Evolutionary conservation across 2,113 vertebrate genomes (phyloP).

Genomic region (Pan troglodytes): NHGRI_mPanTro3-v2.1_pri NC_072419.2:13972001-13972500

Average conservation of each 20-base stretch:
- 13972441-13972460: neutral
- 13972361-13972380: too few relatives aligned
- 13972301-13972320: neutral
- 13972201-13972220: neutral
- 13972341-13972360: neutral
- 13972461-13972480: neutral
- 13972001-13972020: neutral
- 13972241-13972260: neutral
- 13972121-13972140: neutral
- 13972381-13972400: neutral
- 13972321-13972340: neutral
- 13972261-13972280: neutral
- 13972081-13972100: neutral
- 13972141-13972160: neutral
- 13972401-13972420: neutral
- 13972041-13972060: too few relatives aligned
- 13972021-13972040: neutral
- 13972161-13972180: neutral
- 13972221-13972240: neutral
- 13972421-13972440: neutral
- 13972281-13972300: neutral
- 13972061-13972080: neutral
- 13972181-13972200: neutral
- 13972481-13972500: too few relatives aligned
- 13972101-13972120: neutral